These are phyloP conservation scores for Hoplostethus mediterraneus DNA, from an alignment of 2,797 vertebrate species.

Conservation along the genomic window DNA sequence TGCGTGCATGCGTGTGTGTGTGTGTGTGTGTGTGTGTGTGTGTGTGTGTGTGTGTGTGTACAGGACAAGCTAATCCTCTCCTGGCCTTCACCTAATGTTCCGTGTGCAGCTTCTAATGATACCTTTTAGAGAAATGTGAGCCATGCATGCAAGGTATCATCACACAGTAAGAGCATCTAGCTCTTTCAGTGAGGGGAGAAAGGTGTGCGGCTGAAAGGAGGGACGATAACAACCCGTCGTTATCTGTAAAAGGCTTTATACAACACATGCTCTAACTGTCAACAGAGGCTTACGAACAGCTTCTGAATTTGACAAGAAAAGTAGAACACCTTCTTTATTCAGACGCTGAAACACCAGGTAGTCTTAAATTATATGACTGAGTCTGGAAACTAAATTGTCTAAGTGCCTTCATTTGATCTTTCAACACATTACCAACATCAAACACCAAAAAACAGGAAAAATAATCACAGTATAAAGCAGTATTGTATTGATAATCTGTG, in stretches of 20 bases:
- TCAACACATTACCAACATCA: background rate
- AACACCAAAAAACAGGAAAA: background rate
- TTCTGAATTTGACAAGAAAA: background rate
- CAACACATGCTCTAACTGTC: background rate
- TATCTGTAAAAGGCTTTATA: slow-evolving; percentile 9
- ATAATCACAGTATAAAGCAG: background rate
- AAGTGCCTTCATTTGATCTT: background rate
- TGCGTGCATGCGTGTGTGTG: background rate
- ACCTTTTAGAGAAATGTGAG: slow-evolving; percentile 14
- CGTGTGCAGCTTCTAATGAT: background rate
- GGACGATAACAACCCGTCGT: background rate
- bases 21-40: background rate
- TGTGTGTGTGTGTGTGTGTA: background rate
- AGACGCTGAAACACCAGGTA: background rate
- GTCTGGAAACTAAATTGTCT: background rate
- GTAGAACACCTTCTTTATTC: background rate
- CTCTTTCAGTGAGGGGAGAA: background rate
- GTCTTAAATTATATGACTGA: background rate
- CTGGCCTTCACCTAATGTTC: background rate
- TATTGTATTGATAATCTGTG: background rate
- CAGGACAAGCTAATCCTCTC: slow-evolving; percentile 20
- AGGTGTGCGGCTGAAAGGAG: background rate
- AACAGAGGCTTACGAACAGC: background rate
- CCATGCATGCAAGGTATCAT: background rate
- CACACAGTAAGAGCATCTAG: background rate